phyloP scores from a whole-genome alignment of 2,888 invertebrate species.

The Aporophyla lueneburgensis region DNA sequence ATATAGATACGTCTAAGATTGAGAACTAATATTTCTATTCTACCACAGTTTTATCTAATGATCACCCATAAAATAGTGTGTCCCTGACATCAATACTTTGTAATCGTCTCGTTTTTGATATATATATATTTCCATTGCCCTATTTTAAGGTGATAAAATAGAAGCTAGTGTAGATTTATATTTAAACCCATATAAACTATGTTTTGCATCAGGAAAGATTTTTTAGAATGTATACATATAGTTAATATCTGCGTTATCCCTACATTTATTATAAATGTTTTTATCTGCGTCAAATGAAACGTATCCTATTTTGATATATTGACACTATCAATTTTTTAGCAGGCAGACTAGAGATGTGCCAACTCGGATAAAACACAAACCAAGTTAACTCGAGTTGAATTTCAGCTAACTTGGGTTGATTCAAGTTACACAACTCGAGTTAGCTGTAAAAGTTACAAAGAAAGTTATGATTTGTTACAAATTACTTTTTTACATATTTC shows the following conservation, averaged over 20 bases:
- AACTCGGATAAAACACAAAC: too few species aligned
- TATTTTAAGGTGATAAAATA: background rate
- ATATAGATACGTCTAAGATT: too few species aligned
- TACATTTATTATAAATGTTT: background rate
- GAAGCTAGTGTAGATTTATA: background rate
- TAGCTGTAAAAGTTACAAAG: too few species aligned
- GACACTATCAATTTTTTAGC: background rate
- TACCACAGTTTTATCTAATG: background rate
- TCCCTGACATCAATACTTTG: background rate
- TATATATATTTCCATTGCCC: background rate
- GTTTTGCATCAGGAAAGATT: background rate
- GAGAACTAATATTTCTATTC: background rate
- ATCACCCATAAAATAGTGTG: background rate
- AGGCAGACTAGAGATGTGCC: too few species aligned
- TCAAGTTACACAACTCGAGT: too few species aligned
- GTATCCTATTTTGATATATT: background rate
- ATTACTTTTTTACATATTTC: too few species aligned
- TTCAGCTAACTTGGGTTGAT: too few species aligned
- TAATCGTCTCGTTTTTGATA: background rate
- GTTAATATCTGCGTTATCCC: too few species aligned
- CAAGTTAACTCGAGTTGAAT: too few species aligned
- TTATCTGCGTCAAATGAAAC: conserved; percentile 1
- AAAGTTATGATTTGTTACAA: too few species aligned
- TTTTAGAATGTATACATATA: background rate
- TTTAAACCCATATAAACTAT: background rate